These are phyloP conservation scores for Plestiodon gilberti DNA, from an alignment of 2,113 vertebrate species.

Conservation along the genomic window DNA sequence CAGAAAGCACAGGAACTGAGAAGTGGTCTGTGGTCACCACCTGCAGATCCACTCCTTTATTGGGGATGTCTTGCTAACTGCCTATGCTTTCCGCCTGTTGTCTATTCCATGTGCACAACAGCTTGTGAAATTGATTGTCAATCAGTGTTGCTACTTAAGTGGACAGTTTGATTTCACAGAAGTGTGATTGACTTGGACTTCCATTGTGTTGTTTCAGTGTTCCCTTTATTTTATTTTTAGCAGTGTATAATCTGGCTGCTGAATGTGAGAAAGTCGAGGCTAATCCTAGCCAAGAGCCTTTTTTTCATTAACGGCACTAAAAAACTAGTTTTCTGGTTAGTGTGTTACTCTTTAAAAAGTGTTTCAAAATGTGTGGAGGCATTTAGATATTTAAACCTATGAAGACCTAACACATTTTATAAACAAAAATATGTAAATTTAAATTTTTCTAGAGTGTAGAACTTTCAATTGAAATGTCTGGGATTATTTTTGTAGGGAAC, in stretches of 20 bases:
- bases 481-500: neutral
- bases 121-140: no score
- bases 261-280: neutral
- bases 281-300: neutral
- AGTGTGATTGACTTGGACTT: no score
- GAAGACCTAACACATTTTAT: neutral
- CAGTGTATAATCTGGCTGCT: neutral
- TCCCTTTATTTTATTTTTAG: no score
- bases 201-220: no score
- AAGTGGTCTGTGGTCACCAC: no score
- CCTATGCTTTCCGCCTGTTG: no score
- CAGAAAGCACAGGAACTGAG: no score
- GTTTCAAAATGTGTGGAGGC: neutral
- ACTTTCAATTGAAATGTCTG: neutral
- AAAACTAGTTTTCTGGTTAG: neutral
- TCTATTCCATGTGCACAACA: no score
- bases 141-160: no score
- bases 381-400: neutral
- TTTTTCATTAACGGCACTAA: neutral
- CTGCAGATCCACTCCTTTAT: no score
- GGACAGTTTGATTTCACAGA: no score
- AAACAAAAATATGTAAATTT: neutral
- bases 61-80: no score
- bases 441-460: neutral
- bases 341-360: conserved; percentile 1